A percentile compares a stretch with the other conserved stretches of the same genome.
phyloP scores from a whole-genome alignment of 2,797 vertebrate species.

The Falco biarmicus region DNA sequence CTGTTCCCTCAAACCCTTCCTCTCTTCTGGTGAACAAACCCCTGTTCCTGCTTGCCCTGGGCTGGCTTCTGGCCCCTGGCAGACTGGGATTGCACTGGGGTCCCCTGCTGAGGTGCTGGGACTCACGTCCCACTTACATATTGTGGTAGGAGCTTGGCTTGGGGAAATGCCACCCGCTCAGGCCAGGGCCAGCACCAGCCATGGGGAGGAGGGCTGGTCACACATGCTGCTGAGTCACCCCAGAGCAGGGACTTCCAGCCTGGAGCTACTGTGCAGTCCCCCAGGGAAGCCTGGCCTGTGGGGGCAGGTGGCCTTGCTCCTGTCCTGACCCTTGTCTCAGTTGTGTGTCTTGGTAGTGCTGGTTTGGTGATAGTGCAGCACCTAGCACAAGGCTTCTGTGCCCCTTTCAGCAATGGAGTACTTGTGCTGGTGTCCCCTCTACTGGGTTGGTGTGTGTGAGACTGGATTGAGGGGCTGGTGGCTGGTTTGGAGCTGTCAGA shows the following conservation, averaged over 20 bases:
- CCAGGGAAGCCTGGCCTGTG: rapidly evolving
- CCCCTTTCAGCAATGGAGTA: background rate
- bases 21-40: background rate
- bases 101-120: background rate
- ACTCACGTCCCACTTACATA: background rate
- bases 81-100: background rate
- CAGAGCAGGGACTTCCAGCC: background rate
- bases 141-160: background rate
- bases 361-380: background rate
- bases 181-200: background rate
- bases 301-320: background rate
- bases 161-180: background rate
- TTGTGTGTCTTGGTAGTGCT: background rate
- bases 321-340: background rate
- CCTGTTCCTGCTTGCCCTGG: background rate
- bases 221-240: background rate
- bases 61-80: background rate
- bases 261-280: background rate
- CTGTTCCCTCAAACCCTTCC: background rate
- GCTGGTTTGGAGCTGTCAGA: background rate
- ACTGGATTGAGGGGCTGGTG: background rate
- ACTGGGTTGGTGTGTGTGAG: rapidly evolving
- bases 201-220: background rate
- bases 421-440: background rate
- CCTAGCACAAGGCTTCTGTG: background rate